Percentiles rank a stretch among this genome's conserved stretches.
phyloP scores from a whole-genome alignment of 2,888 invertebrate species.

The Notodromas monacha region DNA sequence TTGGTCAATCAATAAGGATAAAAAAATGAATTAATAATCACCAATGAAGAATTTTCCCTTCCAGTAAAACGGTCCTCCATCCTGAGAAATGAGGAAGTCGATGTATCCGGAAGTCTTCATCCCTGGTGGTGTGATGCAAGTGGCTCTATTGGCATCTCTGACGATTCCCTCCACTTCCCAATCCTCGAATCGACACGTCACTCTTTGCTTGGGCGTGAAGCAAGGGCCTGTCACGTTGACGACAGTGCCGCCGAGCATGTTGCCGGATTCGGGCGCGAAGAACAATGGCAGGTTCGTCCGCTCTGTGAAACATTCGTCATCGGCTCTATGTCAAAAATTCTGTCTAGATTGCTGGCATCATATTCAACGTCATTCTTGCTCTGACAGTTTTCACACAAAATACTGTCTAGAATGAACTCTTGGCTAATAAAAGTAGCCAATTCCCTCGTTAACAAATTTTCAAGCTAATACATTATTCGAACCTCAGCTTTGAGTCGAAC shows the following conservation, averaged over 20 bases:
- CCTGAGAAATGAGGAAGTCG: constrained; percentile 47
- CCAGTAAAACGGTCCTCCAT: constrained; percentile 47
- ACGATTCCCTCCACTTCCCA: constrained; percentile 17
- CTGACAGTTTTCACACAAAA: too few species aligned
- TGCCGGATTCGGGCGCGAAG: constrained; percentile 77
- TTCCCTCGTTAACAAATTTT: too few species aligned
- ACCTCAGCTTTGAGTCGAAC: too few species aligned
- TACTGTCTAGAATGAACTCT: too few species aligned
- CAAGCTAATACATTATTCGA: too few species aligned
- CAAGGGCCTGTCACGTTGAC: constrained; percentile 91
- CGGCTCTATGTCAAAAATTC: too few species aligned
- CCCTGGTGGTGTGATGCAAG: constrained; percentile 63
- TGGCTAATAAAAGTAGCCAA: too few species aligned
- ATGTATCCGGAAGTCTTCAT: constrained; percentile 62
- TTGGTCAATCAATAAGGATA: too few species aligned
- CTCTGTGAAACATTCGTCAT: too few species aligned
- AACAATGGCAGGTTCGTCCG: constrained; percentile 44
- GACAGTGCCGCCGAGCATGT: constrained; percentile 83
- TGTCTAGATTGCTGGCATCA: too few species aligned
- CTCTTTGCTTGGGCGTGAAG: constrained; percentile 35
- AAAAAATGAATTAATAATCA: too few species aligned
- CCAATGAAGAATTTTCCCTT: constrained; percentile 66
- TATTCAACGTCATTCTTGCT: too few species aligned
- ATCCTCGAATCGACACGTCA: constrained; percentile 26
- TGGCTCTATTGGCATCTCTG: constrained; percentile 43